These are phyloP conservation scores for Drosophila novamexicana DNA, from an alignment of 1,140 invertebrate species.

Conservation along the genomic window DNA sequence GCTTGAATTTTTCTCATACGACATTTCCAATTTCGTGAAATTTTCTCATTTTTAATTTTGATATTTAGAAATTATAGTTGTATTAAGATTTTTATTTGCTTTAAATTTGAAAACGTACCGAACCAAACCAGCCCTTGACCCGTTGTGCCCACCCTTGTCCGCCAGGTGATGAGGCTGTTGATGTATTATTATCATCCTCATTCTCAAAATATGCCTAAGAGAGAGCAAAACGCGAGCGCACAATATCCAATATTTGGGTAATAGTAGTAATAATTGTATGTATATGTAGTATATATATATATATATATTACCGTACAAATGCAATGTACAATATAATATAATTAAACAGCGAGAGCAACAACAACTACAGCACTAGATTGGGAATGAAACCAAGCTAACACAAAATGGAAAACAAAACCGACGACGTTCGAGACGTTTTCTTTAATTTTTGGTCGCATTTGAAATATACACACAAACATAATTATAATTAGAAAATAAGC, in stretches of 20 bases:
- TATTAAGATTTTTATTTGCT: constrained; percentile 43
- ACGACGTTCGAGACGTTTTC: background rate
- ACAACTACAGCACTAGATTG: constrained; percentile 28
- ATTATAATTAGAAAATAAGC: too few relatives aligned
- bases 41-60: constrained; percentile 31
- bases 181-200: constrained; percentile 83
- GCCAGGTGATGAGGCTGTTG: constrained; percentile 85
- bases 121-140: constrained; percentile 88
- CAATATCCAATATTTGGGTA: constrained; percentile 72
- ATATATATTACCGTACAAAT: constrained; percentile 18
- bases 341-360: constrained; percentile 31
- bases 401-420: background rate
- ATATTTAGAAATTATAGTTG: constrained; percentile 57
- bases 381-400: constrained; percentile 31
- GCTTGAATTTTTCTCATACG: constrained; percentile 46
- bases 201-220: constrained; percentile 84
- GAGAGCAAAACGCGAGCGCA: constrained; percentile 74
- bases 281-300: constrained; percentile 56
- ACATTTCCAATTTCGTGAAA: constrained; percentile 69
- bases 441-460: background rate
- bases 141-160: constrained; percentile 88
- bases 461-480: background rate
- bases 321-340: constrained; percentile 24
- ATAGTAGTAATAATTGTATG: constrained; percentile 54
- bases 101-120: constrained; percentile 86